A percentile compares a stretch with the other conserved stretches of the same genome.
phyloP scores from a whole-genome alignment of 1,140 invertebrate genomes.

The Brachystomella parvula region DNA sequence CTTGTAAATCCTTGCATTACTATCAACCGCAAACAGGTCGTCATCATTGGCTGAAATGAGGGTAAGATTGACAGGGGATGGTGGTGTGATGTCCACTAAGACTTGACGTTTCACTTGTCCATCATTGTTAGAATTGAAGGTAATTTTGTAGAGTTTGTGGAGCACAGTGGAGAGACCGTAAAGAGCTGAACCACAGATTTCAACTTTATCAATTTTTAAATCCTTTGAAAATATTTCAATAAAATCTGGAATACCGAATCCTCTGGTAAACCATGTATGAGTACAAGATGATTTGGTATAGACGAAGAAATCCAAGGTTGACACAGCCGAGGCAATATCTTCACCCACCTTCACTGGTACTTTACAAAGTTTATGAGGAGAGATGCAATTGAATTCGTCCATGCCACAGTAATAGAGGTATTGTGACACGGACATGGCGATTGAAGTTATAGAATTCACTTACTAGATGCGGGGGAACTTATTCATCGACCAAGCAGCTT shows the following conservation, averaged over 20 bases:
- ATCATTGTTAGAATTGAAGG: not conserved
- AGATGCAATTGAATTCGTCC: slow-evolving; percentile 16
- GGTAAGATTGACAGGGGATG: not conserved
- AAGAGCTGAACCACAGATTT: not conserved
- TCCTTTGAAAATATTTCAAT: slow-evolving; percentile 9
- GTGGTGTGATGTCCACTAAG: not conserved
- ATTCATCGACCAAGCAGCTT: slow-evolving; percentile 28
- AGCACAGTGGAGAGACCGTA: slow-evolving; percentile 1
- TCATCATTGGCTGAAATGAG: slow-evolving; percentile 17
- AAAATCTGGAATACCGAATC: slow-evolving; percentile 9
- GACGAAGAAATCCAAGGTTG: slow-evolving; percentile 17
- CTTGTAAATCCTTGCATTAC: slow-evolving; percentile 21
- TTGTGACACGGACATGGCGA: not conserved
- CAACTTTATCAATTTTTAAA: slow-evolving; percentile 9
- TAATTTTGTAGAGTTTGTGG: not conserved
- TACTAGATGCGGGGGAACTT: not conserved
- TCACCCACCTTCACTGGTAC: slow-evolving; percentile 3
- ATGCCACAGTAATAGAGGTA: slow-evolving; percentile 18
- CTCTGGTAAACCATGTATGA: slow-evolving; percentile 24
- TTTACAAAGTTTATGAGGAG: not conserved
- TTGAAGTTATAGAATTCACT: not conserved
- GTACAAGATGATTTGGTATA: slow-evolving; percentile 18
- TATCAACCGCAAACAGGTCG: slow-evolving; percentile 20
- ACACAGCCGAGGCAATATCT: slow-evolving; percentile 2
- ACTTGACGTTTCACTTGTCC: not conserved